These are phyloP conservation scores for Kuschelorhynchus macadamiae DNA, from an alignment of 2,888 invertebrate species.

Conservation along the genomic window DNA sequence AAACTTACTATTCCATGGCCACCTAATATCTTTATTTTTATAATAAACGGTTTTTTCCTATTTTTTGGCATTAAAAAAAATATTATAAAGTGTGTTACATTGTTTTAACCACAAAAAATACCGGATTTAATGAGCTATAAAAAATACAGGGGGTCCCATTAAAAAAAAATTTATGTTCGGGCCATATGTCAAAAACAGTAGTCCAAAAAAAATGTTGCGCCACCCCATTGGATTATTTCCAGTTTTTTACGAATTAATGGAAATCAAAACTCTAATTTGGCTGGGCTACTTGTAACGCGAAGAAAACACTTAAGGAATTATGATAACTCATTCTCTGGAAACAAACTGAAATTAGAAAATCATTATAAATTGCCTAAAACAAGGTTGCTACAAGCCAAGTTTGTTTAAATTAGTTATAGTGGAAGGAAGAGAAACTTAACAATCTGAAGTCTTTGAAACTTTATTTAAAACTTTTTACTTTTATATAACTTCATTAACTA, in stretches of 20 bases:
- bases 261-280: no score
- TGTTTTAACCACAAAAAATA: no score
- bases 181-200: no score
- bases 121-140: no score
- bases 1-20: no score
- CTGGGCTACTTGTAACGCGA: neutral
- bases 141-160: no score
- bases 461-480: conserved; percentile 23
- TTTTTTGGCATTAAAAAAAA: neutral
- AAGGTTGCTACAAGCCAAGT: conserved; percentile 19
- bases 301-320: neutral
- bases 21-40: no score
- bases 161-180: no score
- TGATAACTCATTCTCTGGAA: neutral
- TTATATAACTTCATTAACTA: conserved; percentile 31
- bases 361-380: conserved; percentile 11
- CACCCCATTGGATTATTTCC: no score
- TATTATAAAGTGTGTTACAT: neutral
- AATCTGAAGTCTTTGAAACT: conserved; percentile 31
- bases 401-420: conserved; percentile 34
- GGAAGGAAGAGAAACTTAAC: conserved; percentile 35
- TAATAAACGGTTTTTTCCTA: no score
- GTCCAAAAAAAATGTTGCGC: no score
- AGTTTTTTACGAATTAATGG: no score
- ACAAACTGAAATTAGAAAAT: conserved; percentile 6